Evolutionary conservation across 1,140 invertebrate species (phyloP).

Genomic region (Spodoptera litura): DNA sequence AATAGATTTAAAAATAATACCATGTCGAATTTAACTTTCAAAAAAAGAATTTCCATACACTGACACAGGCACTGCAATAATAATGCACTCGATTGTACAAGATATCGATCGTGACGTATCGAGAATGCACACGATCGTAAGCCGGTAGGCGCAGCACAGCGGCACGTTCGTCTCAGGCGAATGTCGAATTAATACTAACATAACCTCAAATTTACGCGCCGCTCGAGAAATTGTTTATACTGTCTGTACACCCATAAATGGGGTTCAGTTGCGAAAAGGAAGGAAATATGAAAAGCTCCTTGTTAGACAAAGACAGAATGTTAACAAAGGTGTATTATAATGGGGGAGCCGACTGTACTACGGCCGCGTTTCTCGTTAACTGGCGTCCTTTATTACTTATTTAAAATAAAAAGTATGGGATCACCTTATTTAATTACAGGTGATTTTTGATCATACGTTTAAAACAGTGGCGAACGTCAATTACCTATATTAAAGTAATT

Average conservation of each 20-base stretch:
- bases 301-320: constrained; percentile 58
- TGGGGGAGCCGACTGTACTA: constrained; percentile 45
- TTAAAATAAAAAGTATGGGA: background rate
- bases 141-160: constrained; percentile 50
- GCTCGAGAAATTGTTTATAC: constrained; percentile 79
- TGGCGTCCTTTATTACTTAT: constrained; percentile 29
- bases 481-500: too few relatives aligned
- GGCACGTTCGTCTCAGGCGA: constrained; percentile 69
- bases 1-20: constrained; percentile 59
- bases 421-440: constrained; percentile 2
- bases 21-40: constrained; percentile 51
- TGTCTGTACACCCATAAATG: constrained; percentile 72
- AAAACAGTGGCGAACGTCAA: background rate
- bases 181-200: constrained; percentile 81
- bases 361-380: constrained; percentile 30
- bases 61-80: constrained; percentile 54
- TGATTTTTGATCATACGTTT: background rate
- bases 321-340: constrained; percentile 55
- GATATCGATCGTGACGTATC: constrained; percentile 65
- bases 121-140: constrained; percentile 56
- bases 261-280: constrained; percentile 69
- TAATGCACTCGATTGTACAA: constrained; percentile 59
- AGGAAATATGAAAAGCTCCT: constrained; percentile 55
- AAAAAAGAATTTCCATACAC: constrained; percentile 49
- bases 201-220: constrained; percentile 82